Conservation (phyloP, 2,113 vertebrate genomes). For the Paradisaea rubra region DNA sequence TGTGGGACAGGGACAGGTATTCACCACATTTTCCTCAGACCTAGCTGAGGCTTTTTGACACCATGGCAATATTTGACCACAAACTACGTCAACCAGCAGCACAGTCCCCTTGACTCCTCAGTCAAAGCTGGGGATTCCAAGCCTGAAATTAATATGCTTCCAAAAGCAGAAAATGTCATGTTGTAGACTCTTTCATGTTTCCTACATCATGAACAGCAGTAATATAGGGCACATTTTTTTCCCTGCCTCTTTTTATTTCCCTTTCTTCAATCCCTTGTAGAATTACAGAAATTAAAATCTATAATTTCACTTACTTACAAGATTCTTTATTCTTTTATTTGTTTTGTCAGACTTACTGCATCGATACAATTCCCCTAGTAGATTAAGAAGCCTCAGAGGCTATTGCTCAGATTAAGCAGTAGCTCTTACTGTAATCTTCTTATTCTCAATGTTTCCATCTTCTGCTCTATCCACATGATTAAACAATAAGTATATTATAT, state of each 20-base stretch:
- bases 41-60: neutral
- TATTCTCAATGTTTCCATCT: constrained; percentile 40
- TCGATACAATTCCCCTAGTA: constrained; percentile 33
- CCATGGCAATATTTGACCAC: neutral
- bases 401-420: constrained; percentile 36
- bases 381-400: constrained; percentile 45
- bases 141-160: neutral
- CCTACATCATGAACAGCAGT: neutral
- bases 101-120: neutral
- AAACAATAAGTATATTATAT: constrained; percentile 62
- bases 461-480: constrained; percentile 39
- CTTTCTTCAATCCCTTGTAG: neutral
- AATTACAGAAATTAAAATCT: constrained; percentile 39
- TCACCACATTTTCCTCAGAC: neutral
- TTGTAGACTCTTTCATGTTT: neutral
- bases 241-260: neutral
- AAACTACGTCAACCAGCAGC: neutral
- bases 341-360: constrained; percentile 41
- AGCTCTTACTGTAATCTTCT: constrained; percentile 52
- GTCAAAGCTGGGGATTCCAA: neutral
- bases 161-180: neutral
- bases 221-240: neutral
- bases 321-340: constrained; percentile 18
- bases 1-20: neutral
- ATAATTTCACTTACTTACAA: neutral